Conservation (phyloP, 1,140 invertebrate species). For the Drosophila yakuba region DNA sequence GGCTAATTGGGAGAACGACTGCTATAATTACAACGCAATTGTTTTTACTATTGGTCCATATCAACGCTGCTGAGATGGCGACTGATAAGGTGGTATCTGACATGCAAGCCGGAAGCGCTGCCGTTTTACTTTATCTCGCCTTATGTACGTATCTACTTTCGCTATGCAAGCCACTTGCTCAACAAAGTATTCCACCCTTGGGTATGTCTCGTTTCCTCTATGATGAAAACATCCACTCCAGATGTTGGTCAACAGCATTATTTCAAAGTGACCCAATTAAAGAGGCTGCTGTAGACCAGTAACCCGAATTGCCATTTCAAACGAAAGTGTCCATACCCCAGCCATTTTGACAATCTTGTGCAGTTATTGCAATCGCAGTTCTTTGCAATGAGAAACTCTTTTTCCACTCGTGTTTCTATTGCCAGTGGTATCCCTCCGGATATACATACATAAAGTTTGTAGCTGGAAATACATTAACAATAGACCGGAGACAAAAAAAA, state of each 20-base stretch:
- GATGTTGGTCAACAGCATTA: slow-evolving; percentile 62
- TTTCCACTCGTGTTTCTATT: slow-evolving; percentile 51
- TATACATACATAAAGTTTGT: slow-evolving; percentile 71
- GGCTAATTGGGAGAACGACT: slow-evolving; percentile 47
- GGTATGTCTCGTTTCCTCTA: slow-evolving; percentile 14
- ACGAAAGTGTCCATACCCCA: slow-evolving; percentile 12
- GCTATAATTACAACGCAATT: slow-evolving; percentile 50
- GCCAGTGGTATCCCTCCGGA: slow-evolving; percentile 3
- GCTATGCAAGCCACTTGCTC: background rate
- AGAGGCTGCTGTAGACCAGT: slow-evolving; percentile 16
- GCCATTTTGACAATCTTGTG: background rate
- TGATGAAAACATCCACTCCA: slow-evolving; percentile 70
- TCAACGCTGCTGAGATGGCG: slow-evolving; percentile 1
- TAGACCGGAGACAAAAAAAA: slow-evolving; percentile 54
- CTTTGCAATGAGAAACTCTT: slow-evolving; percentile 43
- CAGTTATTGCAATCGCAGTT: slow-evolving; percentile 1
- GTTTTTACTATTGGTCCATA: slow-evolving; percentile 46
- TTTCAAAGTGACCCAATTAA: slow-evolving; percentile 71
- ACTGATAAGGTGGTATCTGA: background rate
- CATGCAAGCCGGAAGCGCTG: background rate
- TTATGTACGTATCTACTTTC: background rate
- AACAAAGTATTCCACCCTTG: background rate
- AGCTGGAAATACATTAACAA: slow-evolving; percentile 51
- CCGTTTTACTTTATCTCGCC: slow-evolving; percentile 52
- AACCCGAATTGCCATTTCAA: slow-evolving; percentile 25